phyloP scores from a whole-genome alignment of 2,797 vertebrate genomes.

The Propithecus deckenii region DNA sequence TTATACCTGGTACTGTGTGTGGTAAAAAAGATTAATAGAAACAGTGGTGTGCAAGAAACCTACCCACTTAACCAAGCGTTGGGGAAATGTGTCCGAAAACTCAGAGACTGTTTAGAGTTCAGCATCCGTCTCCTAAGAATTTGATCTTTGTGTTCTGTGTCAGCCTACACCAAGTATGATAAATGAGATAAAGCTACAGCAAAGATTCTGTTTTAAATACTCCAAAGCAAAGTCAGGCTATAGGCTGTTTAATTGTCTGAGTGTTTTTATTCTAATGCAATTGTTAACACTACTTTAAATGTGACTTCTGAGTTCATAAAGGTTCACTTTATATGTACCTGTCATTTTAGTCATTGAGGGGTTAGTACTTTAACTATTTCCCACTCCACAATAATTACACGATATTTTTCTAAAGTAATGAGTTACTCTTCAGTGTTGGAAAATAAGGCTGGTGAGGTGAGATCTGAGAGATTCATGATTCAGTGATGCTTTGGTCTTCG shows the following conservation, averaged over 20 bases:
- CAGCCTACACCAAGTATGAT: neutral
- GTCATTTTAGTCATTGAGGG: neutral
- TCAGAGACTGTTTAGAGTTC: neutral
- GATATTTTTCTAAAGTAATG: neutral
- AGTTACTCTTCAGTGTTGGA: neutral
- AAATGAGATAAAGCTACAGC: neutral
- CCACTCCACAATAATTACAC: neutral
- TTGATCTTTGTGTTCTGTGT: neutral
- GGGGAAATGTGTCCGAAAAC: neutral
- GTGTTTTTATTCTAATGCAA: neutral
- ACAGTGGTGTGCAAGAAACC: neutral
- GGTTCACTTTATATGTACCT: neutral
- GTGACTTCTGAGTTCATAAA: neutral
- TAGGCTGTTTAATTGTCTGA: neutral
- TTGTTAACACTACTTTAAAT: neutral
- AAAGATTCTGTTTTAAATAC: neutral
- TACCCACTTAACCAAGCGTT: neutral
- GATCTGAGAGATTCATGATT: neutral
- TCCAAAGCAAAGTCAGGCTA: neutral
- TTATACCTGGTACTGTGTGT: neutral
- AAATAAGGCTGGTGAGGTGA: neutral
- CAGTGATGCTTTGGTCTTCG: neutral
- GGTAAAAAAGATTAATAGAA: neutral
- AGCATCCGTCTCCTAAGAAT: neutral
- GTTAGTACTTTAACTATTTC: neutral